Base-by-base conservation (phyloP, 2,113 vertebrate species). In the Anhinga rufa region DNA sequence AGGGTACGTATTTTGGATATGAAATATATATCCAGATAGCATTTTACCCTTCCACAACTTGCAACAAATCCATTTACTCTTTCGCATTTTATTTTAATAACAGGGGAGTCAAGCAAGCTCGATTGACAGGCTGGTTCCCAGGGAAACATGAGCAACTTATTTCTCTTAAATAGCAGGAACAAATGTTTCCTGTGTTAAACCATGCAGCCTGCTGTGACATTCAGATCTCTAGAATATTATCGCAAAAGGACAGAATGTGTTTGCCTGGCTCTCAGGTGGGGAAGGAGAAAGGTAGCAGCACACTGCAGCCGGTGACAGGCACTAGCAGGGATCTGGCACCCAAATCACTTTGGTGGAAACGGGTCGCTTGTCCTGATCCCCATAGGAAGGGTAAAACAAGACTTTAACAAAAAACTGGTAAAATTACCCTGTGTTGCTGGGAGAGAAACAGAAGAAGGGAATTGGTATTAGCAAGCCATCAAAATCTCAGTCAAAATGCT, bases 121-220 rank as follows among this genome's bases (percentile, higher is more conserved):
- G 2, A 91, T 3, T 92, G 96, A 94, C 10, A 0, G 78, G 89
- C 91, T 96, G 81, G 96, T 97, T 97, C 97, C 97, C 97, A 95
- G 91, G 97, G 96, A 93, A 97, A 97, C 97, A 66, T 21, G 44
- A 91, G 91, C 91, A 88, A 97, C 93, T 96, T 94, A 80, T 80
- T 97, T 91, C 87, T 96, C 82, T 88, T 85, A 91, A 95, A 91
- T 78, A 95, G 94, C 91, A 94, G 87, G 75, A 84, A 94, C 46
- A 57, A 93, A 90, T 74, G 94, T 83, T 90, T 69, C 93, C 82
- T 95, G 78, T 66, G 94, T 89, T 95, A 80, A 90, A 95, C 62
- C 15, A 2, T 36, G 66, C 75, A 85, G 95, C 95, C 95, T 95
- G 94, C 95, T 93, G 94, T 93, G 95, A 83, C 94, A 78, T 97